phyloP scores from a whole-genome alignment of 2,797 vertebrate genomes.

The Chelon labrosus region DNA sequence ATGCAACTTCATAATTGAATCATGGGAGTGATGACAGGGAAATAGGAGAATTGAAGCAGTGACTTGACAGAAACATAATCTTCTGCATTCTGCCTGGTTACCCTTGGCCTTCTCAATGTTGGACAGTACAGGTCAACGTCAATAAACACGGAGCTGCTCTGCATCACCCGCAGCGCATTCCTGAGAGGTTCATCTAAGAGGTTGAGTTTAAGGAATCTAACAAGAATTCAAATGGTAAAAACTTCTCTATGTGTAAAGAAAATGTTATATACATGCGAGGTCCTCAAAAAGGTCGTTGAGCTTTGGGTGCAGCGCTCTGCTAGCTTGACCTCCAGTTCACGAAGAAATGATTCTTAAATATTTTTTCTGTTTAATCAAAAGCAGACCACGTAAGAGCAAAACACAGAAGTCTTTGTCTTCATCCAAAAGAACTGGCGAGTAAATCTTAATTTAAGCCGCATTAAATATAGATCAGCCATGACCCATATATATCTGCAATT shows the following conservation, averaged over 20 bases:
- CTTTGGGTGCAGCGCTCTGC: neutral
- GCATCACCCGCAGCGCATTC: constrained; percentile 11
- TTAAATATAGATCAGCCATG: constrained; percentile 76
- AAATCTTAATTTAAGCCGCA: constrained; percentile 69
- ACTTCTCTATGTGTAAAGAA: neutral
- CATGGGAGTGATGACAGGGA: constrained; percentile 79
- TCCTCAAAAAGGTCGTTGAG: constrained; percentile 5
- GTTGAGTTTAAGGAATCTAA: neutral
- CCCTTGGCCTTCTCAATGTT: constrained; percentile 57
- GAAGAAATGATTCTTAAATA: neutral
- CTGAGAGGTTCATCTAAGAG: constrained; percentile 4
- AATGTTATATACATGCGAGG: neutral
- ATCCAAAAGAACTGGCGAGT: constrained; percentile 45
- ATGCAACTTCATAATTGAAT: constrained; percentile 80
- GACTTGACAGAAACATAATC: constrained; percentile 82
- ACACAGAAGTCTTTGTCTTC: constrained; percentile 37
- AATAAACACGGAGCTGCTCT: constrained; percentile 46
- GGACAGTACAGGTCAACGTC: constrained; percentile 59
- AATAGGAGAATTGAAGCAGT: constrained; percentile 71
- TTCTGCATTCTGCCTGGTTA: constrained; percentile 63
- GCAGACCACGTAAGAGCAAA: constrained; percentile 37
- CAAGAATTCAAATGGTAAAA: neutral
- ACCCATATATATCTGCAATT: constrained; percentile 66
- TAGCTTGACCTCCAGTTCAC: constrained; percentile 1
- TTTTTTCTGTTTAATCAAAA: constrained; percentile 49